Conservation (phyloP, 1,140 invertebrate genomes). For the Zaprionus ornatus region DNA sequence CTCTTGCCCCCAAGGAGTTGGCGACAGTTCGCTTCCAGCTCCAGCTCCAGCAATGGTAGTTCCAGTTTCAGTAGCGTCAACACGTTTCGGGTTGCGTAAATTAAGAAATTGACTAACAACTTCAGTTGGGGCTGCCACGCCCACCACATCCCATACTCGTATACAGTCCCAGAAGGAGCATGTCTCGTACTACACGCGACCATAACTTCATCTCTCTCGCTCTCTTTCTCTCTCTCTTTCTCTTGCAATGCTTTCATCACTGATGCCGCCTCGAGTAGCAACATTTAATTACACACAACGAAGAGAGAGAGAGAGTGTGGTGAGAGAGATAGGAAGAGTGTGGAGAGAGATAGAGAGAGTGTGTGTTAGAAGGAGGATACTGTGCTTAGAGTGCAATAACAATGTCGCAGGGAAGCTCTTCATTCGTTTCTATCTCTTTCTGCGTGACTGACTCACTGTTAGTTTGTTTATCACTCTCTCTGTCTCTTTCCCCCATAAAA, state of each 20-base stretch:
- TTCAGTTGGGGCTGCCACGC: slow-evolving; percentile 17
- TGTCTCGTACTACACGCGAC: slow-evolving; percentile 21
- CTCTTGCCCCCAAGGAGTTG: slow-evolving; percentile 19
- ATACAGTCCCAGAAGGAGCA: slow-evolving; percentile 53
- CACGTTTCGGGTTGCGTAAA: slow-evolving; percentile 72
- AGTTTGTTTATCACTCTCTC: not conserved
- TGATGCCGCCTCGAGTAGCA: slow-evolving; percentile 54
- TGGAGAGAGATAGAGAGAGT: not conserved
- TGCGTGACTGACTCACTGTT: slow-evolving; percentile 8
- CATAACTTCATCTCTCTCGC: slow-evolving; percentile 26
- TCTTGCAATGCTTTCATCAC: slow-evolving; percentile 24
- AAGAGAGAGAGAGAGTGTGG: slow-evolving; percentile 8
- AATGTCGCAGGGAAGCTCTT: slow-evolving; percentile 1
- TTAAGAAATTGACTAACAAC: slow-evolving; percentile 75
- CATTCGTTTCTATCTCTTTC: not conserved
- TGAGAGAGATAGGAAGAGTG: too few species aligned
- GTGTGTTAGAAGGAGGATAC: not conserved
- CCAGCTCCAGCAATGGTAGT: not conserved
- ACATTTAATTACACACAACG: slow-evolving; percentile 71
- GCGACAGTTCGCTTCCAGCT: not conserved
- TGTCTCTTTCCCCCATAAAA: not conserved
- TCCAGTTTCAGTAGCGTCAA: slow-evolving; percentile 45
- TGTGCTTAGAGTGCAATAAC: slow-evolving; percentile 26
- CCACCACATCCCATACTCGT: not conserved
- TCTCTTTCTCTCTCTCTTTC: not conserved